Conservation (phyloP, 2,113 vertebrate species). For the Rhinopomastus cyanomelas region DNA sequence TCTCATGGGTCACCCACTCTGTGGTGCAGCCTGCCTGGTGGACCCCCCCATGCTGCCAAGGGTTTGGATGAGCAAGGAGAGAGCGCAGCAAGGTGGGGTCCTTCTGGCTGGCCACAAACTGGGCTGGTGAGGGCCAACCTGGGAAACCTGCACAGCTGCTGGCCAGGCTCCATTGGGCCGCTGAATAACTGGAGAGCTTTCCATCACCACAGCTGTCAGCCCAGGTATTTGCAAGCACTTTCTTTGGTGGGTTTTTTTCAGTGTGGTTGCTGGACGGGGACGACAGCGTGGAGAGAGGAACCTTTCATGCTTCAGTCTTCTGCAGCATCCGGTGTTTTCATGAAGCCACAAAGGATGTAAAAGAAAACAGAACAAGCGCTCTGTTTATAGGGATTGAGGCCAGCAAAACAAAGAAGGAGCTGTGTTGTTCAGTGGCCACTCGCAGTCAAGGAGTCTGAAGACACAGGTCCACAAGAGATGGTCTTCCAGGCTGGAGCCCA, state of each 20-base stretch:
- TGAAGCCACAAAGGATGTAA: conserved; percentile 58
- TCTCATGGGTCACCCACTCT: not conserved
- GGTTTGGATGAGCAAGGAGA: not conserved
- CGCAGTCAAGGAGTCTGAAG: not conserved
- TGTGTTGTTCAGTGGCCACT: conserved; percentile 27
- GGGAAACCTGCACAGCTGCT: conserved; percentile 48
- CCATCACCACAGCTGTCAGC: conserved; percentile 29
- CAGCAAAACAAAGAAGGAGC: conserved; percentile 38
- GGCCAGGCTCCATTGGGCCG: not conserved
- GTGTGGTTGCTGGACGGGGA: conserved; percentile 46
- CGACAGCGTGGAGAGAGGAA: conserved; percentile 59
- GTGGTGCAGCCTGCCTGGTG: not conserved
- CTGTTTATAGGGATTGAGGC: conserved; percentile 62
- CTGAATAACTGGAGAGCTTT: conserved; percentile 59
- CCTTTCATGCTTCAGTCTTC: conserved; percentile 53
- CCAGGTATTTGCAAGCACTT: conserved; percentile 63
- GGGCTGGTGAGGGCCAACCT: not conserved
- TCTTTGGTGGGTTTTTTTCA: conserved; percentile 61
- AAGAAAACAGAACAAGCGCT: conserved; percentile 58
- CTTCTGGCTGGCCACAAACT: not conserved
- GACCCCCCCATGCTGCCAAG: not conserved
- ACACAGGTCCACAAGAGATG: not conserved
- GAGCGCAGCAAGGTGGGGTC: not conserved
- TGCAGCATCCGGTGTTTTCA: conserved; percentile 63
- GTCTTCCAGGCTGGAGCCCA: conserved; percentile 10